Evolutionary conservation across 1,140 invertebrate species (phyloP).

Genomic region (Drosophila hydei): DNA sequence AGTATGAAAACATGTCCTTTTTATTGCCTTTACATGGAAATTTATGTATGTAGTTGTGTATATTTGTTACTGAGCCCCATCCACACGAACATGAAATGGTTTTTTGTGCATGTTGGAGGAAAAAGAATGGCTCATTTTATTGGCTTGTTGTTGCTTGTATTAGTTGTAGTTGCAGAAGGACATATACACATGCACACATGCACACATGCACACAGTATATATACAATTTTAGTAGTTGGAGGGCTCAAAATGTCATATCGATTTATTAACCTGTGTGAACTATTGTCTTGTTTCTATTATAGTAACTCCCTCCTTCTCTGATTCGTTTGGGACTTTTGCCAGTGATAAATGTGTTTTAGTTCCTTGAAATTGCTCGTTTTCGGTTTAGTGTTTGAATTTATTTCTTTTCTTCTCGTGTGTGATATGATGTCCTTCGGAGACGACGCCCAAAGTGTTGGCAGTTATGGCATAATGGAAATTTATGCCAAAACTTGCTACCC

Average conservation of each 20-base stretch:
- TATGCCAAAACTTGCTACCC: conserved; percentile 63
- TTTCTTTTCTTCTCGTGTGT: conserved; percentile 44
- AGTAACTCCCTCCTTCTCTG: conserved; percentile 2
- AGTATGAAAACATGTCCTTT: conserved; percentile 78
- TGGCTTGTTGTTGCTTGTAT: conserved; percentile 55
- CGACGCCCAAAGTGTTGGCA: conserved; percentile 45
- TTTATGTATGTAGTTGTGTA: conserved; percentile 68
- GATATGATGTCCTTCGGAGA: conserved; percentile 9
- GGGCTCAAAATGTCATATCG: conserved; percentile 75
- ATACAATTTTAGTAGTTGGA: conserved; percentile 42
- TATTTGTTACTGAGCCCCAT: conserved; percentile 32
- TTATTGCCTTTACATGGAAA: conserved; percentile 80
- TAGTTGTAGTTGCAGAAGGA: conserved; percentile 39
- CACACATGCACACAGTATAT: background rate
- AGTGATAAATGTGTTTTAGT: conserved; percentile 75
- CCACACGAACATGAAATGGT: conserved; percentile 15
- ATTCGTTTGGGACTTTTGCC: conserved; percentile 2
- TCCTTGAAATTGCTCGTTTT: conserved; percentile 73
- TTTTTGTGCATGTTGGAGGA: conserved; percentile 22
- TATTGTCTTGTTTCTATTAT: conserved; percentile 59
- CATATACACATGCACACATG: conserved; percentile 4
- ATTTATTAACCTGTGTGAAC: conserved; percentile 82
- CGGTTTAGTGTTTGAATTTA: conserved; percentile 73
- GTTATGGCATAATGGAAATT: conserved; percentile 72
- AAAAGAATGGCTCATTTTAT: conserved; percentile 70